Percentiles rank a stretch among this genome's conserved stretches.
Conservation (phyloP, 2,888 invertebrate genomes). For the Drosophila merina region DNA sequence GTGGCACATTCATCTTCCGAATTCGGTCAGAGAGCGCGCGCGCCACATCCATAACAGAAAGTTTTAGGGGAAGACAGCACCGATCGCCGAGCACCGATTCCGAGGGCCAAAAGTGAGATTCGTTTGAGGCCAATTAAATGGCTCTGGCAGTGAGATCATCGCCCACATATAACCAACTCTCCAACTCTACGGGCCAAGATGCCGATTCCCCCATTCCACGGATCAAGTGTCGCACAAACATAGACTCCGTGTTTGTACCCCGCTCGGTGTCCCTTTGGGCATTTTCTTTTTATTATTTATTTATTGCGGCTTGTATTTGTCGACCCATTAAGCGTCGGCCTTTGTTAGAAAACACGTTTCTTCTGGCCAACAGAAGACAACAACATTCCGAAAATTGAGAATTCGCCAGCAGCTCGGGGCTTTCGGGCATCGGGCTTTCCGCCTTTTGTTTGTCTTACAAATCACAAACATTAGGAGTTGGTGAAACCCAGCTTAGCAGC, state of each 20-base stretch:
- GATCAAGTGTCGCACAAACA: conserved; percentile 60
- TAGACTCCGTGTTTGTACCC: background rate
- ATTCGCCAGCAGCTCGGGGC: conserved; percentile 57
- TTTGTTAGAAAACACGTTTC: conserved; percentile 74
- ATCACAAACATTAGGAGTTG: conserved; percentile 73
- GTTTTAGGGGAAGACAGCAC: conserved; percentile 26
- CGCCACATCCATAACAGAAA: conserved; percentile 60
- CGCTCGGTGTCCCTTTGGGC: conserved; percentile 58
- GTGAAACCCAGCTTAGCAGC: conserved; percentile 56
- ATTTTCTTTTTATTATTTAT: conserved; percentile 78
- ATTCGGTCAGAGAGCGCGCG: conserved; percentile 70
- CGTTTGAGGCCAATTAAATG: conserved; percentile 69
- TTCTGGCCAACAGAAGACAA: conserved; percentile 35
- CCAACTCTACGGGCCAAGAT: conserved; percentile 32
- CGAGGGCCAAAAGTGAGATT: conserved; percentile 43
- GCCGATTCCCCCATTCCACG: conserved; percentile 29
- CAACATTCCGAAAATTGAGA: conserved; percentile 66
- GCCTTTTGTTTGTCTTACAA: conserved; percentile 71
- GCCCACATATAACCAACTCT: conserved; percentile 61
- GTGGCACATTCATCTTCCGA: conserved; percentile 76
- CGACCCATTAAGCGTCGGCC: conserved; percentile 70
- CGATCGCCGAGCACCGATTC: background rate
- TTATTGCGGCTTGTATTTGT: conserved; percentile 73
- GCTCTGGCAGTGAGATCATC: conserved; percentile 75
- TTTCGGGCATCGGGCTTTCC: conserved; percentile 19